Conservation (phyloP, 1,140 invertebrate genomes). For the Macrobrachium rosenbergii region DNA sequence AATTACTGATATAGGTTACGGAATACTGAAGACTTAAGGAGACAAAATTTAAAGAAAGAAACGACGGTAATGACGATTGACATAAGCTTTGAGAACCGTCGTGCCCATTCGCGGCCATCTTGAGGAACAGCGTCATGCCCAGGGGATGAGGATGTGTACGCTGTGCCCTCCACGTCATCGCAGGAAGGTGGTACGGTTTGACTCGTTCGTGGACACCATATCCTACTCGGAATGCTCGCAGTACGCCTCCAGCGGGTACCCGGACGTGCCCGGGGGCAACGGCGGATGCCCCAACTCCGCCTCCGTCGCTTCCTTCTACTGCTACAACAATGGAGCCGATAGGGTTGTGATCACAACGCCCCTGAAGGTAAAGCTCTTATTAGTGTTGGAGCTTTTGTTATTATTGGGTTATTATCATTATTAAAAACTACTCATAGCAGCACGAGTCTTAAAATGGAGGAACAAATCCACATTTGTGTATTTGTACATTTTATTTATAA, state of each 20-base stretch:
- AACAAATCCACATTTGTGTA: no score
- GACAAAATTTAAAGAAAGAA: no score
- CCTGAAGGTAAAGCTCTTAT: slow-evolving; percentile 22
- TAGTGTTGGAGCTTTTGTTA: no score
- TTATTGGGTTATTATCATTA: no score
- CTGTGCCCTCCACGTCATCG: slow-evolving; percentile 63
- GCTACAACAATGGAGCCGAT: slow-evolving; percentile 37
- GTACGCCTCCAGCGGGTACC: slow-evolving; percentile 57
- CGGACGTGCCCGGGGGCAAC: slow-evolving; percentile 10
- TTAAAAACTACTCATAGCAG: no score
- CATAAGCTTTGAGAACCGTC: no score
- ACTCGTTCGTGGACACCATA: slow-evolving; percentile 66
- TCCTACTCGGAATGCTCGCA: slow-evolving; percentile 62
- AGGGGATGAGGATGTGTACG: slow-evolving; percentile 62
- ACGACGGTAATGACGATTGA: no score
- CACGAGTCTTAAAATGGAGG: no score
- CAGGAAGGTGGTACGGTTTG: slow-evolving; percentile 64
- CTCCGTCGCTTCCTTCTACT: slow-evolving; percentile 37
- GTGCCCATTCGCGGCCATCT: no score
- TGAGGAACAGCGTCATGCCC: slow-evolving; percentile 32
- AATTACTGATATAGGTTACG: no score
- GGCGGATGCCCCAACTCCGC: slow-evolving; percentile 16
- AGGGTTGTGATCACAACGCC: slow-evolving; percentile 26
- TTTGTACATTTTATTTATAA: no score
- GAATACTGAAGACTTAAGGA: no score